Evolutionary conservation across 2,888 invertebrate species (phyloP).

Genomic region (Chloromyia formosa): DNA sequence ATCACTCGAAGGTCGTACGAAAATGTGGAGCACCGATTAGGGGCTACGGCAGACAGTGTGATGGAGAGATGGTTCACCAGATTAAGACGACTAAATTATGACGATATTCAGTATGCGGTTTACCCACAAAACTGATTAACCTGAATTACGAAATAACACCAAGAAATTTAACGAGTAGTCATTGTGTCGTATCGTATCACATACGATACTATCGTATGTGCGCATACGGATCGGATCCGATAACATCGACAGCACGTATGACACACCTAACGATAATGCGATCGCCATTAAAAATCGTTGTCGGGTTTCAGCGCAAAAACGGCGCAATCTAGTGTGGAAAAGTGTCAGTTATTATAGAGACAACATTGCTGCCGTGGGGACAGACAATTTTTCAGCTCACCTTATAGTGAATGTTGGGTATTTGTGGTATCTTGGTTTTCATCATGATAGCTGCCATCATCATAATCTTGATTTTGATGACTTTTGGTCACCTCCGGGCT

Average conservation of each 20-base stretch:
- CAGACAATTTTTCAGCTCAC: slow-evolving; percentile 20
- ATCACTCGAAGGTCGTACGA: slow-evolving; percentile 25
- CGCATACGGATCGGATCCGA: slow-evolving; percentile 1
- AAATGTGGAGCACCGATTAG: slow-evolving; percentile 20
- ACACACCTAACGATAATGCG: slow-evolving; percentile 41
- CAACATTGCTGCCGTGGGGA: neutral
- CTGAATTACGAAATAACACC: slow-evolving; percentile 43
- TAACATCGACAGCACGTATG: slow-evolving; percentile 41
- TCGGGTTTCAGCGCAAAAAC: slow-evolving; percentile 19
- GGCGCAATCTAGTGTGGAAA: slow-evolving; percentile 9
- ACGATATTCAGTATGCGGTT: neutral
- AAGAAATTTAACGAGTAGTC: slow-evolving; percentile 6
- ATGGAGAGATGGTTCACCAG: slow-evolving; percentile 21
- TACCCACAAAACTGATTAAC: slow-evolving; percentile 22
- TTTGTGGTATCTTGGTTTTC: slow-evolving; percentile 20
- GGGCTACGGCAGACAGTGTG: neutral
- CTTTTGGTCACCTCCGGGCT: slow-evolving; percentile 29
- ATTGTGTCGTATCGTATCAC: no score
- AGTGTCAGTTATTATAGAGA: neutral
- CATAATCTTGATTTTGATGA: slow-evolving; percentile 17
- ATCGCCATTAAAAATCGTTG: slow-evolving; percentile 30
- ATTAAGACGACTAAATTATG: neutral
- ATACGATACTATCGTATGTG: no score
- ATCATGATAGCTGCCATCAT: slow-evolving; percentile 17
- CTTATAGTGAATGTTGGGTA: slow-evolving; percentile 29